Percentiles rank a stretch among this genome's conserved stretches.
Conservation (phyloP, 23 tunicate genomes). For the Botrylloides violaceus region DNA sequence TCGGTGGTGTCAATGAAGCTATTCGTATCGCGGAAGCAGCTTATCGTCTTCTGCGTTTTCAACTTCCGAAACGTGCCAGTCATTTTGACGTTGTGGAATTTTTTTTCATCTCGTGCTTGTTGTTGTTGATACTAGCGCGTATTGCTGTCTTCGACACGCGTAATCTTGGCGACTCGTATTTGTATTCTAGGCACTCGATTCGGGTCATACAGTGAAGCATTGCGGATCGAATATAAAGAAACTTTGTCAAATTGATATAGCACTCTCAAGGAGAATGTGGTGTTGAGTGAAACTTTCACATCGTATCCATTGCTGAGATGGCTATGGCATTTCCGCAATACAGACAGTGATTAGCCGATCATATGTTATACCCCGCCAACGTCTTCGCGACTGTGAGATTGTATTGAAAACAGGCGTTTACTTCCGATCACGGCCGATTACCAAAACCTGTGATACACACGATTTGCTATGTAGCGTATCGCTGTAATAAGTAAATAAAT, state of each 20-base stretch:
- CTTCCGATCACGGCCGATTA: neutral
- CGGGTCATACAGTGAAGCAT: constrained; percentile 1
- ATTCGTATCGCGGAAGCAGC: too few species aligned
- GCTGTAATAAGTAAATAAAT: too few species aligned
- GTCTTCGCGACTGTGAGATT: neutral
- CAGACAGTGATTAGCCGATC: neutral
- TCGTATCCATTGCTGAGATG: neutral
- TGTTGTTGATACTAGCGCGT: neutral
- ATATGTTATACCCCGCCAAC: neutral
- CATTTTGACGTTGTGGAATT: neutral
- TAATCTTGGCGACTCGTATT: neutral
- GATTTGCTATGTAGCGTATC: too few species aligned
- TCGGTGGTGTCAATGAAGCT: too few species aligned
- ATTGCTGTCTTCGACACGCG: neutral
- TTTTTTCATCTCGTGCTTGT: neutral
- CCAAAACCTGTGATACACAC: too few species aligned
- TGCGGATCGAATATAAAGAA: neutral
- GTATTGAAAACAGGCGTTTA: neutral
- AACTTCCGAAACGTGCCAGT: constrained; percentile 2
- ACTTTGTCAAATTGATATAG: neutral
- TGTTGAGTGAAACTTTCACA: neutral
- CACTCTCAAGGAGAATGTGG: neutral
- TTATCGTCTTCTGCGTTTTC: too few species aligned
- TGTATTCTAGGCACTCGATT: neutral
- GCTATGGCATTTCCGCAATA: neutral